Evolutionary conservation across 2,888 invertebrate genomes (phyloP).

Genomic region (Empis livida): DNA sequence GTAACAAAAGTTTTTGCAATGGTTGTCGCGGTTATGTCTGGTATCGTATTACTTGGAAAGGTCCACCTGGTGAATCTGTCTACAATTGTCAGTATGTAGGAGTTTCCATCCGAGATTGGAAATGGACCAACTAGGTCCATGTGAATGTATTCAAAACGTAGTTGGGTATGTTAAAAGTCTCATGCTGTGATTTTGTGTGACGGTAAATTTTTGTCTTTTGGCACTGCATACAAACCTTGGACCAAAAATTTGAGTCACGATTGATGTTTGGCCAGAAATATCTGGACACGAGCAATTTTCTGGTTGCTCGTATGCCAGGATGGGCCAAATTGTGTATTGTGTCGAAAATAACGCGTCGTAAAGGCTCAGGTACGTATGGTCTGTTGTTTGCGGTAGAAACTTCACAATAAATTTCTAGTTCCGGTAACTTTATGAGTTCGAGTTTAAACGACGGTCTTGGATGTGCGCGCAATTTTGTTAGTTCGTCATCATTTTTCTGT

Average conservation of each 20-base stretch:
- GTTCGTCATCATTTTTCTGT: conserved; percentile 1
- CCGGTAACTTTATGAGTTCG: not conserved
- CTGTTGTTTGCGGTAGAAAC: conserved; percentile 5
- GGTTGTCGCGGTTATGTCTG: conserved; percentile 12
- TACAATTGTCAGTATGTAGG: conserved; percentile 18
- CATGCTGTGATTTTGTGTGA: conserved; percentile 16
- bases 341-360: conserved; percentile 5
- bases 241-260: conserved; percentile 19
- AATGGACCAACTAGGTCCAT: conserved; percentile 25
- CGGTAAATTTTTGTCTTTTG: conserved; percentile 21
- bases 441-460: conserved; percentile 1
- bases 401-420: not conserved
- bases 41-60: conserved; percentile 14
- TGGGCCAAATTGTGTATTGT: conserved; percentile 4
- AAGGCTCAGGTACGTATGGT: conserved; percentile 12
- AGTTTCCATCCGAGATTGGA: conserved; percentile 14
- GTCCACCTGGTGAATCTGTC: conserved; percentile 18
- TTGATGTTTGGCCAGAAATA: conserved; percentile 20
- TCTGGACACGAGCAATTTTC: conserved; percentile 13
- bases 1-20: conserved; percentile 6
- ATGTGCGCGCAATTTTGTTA: not conserved
- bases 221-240: conserved; percentile 19
- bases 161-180: conserved; percentile 14
- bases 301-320: conserved; percentile 13
- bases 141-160: conserved; percentile 23